Evolutionary conservation across 2,113 vertebrate species (phyloP), one percentile per base, ranked within the genome.

Genomic region (Cyprinodon tularosa): DNA sequence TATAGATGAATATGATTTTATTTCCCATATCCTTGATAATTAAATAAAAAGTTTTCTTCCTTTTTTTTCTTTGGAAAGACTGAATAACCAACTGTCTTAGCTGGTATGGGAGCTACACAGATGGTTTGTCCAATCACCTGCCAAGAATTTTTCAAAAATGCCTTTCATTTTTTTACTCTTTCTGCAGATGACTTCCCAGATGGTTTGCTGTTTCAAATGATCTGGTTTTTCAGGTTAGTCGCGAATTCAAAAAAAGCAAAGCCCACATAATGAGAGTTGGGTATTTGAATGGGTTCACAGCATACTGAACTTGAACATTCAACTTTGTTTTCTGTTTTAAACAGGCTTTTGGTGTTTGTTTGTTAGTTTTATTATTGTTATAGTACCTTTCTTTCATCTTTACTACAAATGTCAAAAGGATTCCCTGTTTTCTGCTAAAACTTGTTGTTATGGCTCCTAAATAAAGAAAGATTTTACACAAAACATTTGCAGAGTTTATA

Each of bases 181-280:
- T 53, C 36, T 60, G 36, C 59, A 71, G 69, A 62, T 57, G 50
- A 69, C 40, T 71, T 71, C 40, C 69, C 68, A 44, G 57, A 61
- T 71, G 22, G 68, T 71, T 71, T 3, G n/a, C 13, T 71, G 7
- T 44, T 29, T 71, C 57, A 61, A 71, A 61, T 39, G 12, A 61
- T 61, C n/a, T 61, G 22, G 57, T 59, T 39, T 59, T 71, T 62
- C 59, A 62, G 40, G 40, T 71, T 71, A 44, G n/a, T 20, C 10
- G 40, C 61, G 12, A 71, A 62, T 40, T 36, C 22, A 29, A 71
- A 71, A 15, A 44, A 6, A 71, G 57, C n/a, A 36, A 2, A 71
- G 37, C 17, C 14, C 17, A 47, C 29, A n/a, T 13, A 62, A 53
- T 40, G 38, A 73, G 38, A 67, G 8, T 39, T 4, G 22, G 15